Evolutionary conservation across 2,797 vertebrate genomes (phyloP).

Genomic region (Morelia viridis): DNA sequence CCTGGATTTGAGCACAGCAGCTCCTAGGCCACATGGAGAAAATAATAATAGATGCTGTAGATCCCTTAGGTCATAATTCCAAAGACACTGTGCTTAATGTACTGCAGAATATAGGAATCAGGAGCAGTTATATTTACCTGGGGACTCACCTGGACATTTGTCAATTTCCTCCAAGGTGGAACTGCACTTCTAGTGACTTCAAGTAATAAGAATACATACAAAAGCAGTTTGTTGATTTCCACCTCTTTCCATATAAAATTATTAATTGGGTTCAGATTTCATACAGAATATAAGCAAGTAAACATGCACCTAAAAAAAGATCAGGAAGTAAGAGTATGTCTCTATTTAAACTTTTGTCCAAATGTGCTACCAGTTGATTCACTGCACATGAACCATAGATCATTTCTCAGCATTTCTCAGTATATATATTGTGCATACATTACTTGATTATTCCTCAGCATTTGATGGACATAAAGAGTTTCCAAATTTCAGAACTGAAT

Average conservation of each 20-base stretch:
- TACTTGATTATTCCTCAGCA: background rate
- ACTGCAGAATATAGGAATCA: conserved; percentile 41
- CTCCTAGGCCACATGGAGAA: rapidly evolving
- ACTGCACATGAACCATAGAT: background rate
- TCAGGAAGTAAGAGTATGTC: background rate
- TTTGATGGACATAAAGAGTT: background rate
- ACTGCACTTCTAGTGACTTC: conserved; percentile 3
- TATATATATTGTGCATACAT: no score
- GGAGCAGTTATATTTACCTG: conserved; percentile 27
- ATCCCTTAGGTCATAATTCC: conserved; percentile 23
- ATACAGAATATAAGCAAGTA: background rate
- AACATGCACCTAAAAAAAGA: background rate
- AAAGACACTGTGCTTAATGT: conserved; percentile 35
- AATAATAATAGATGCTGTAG: conserved; percentile 35
- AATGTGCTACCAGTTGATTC: background rate
- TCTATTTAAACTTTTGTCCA: background rate
- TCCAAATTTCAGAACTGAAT: background rate
- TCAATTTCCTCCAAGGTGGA: conserved; percentile 16
- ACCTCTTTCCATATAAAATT: background rate
- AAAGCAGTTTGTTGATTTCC: background rate
- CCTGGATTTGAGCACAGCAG: conserved; percentile 26
- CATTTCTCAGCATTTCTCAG: background rate
- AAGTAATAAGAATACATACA: background rate
- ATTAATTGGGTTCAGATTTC: background rate
- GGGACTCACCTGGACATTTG: conserved; percentile 17